Evolutionary conservation across 1,140 invertebrate genomes (phyloP).

Genomic region (Melanaphis sacchari): DNA sequence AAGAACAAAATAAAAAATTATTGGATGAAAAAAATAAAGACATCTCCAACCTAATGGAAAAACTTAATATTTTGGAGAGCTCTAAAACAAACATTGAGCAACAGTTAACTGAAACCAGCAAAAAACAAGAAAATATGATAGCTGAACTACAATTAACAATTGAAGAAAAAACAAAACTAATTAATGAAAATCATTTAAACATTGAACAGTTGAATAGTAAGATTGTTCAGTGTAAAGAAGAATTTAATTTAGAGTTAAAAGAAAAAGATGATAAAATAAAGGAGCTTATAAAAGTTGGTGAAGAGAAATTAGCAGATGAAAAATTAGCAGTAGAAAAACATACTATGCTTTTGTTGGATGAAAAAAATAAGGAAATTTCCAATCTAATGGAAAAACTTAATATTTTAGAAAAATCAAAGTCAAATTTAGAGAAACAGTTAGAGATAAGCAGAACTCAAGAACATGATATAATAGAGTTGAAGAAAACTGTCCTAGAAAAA

Average conservation of each 20-base stretch:
- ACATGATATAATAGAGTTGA: conserved; percentile 23
- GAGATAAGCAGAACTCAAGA: not conserved
- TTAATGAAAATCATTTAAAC: conserved; percentile 11
- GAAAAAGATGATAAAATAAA: conserved; percentile 1
- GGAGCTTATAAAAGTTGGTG: not conserved
- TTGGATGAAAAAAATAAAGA: conserved; percentile 20
- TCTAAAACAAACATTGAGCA: not conserved
- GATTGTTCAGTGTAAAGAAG: not conserved
- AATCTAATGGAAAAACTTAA: conserved; percentile 11
- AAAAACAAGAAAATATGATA: not conserved
- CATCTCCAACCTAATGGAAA: not conserved
- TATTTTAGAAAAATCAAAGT: not conserved
- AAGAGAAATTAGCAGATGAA: not conserved
- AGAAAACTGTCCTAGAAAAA: not conserved
- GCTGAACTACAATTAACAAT: not conserved
- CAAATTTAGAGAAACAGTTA: conserved; percentile 6
- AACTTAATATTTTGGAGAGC: not conserved
- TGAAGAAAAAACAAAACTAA: conserved; percentile 15
- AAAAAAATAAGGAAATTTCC: conserved; percentile 25
- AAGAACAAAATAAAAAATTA: not conserved
- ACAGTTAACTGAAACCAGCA: not conserved
- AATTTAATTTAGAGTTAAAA: not conserved
- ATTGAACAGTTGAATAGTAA: not conserved
- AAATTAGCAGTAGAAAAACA: not conserved
- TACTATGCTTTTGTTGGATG: not conserved